Evolutionary conservation across 2,888 invertebrate species (phyloP).

Genomic region (Tubulanus polymorphus): DNA sequence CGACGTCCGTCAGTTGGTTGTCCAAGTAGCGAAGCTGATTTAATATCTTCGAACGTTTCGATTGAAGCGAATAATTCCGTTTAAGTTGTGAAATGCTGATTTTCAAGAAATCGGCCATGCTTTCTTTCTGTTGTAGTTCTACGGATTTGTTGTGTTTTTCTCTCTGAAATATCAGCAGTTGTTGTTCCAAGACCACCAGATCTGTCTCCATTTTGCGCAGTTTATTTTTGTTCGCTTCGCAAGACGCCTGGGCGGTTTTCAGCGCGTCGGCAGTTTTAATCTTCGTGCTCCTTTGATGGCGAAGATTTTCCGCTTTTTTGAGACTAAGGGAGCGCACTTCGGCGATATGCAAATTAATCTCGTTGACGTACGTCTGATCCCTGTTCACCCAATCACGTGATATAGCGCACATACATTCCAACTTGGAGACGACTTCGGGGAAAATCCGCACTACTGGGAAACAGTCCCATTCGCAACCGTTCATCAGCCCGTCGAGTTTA

Average conservation of each 20-base stretch:
- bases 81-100: slow-evolving; percentile 46
- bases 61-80: slow-evolving; percentile 43
- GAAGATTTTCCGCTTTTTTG: slow-evolving; percentile 32
- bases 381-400: slow-evolving; percentile 41
- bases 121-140: slow-evolving; percentile 44
- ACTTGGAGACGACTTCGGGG: slow-evolving; percentile 39
- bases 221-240: slow-evolving; percentile 40
- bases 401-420: slow-evolving; percentile 30
- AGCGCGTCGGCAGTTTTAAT: slow-evolving; percentile 37
- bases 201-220: slow-evolving; percentile 38
- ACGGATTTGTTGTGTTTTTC: slow-evolving; percentile 31
- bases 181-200: slow-evolving; percentile 35
- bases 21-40: slow-evolving; percentile 42
- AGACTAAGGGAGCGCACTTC: slow-evolving; percentile 35
- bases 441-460: slow-evolving; percentile 44
- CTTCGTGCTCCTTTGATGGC: slow-evolving; percentile 37
- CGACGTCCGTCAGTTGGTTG: slow-evolving; percentile 29
- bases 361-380: slow-evolving; percentile 45
- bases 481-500: too few relatives aligned
- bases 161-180: slow-evolving; percentile 29
- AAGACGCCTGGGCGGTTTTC: slow-evolving; percentile 34
- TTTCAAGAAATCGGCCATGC: slow-evolving; percentile 47
- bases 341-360: slow-evolving; percentile 40
- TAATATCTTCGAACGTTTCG: slow-evolving; percentile 37
- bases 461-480: too few relatives aligned